Evolutionary conservation across 2,888 invertebrate genomes (phyloP).

Genomic region (Metallyticus violacea): DNA sequence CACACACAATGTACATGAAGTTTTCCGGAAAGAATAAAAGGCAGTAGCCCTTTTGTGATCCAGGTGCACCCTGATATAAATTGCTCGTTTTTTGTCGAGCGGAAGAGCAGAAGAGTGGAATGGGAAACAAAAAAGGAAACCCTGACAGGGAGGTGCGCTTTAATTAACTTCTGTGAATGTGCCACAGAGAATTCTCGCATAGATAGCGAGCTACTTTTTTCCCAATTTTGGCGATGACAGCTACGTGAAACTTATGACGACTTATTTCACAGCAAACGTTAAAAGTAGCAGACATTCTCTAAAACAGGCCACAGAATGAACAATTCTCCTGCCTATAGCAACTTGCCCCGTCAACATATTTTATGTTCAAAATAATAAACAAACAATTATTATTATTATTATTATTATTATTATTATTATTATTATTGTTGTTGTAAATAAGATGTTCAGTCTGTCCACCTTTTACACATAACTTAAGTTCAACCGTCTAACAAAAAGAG

Average conservation of each 20-base stretch:
- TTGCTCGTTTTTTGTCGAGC: neutral
- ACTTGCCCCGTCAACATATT: no score
- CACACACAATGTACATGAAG: neutral
- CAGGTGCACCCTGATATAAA: neutral
- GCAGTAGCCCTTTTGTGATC: neutral
- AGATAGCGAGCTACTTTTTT: neutral
- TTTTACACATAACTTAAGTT: no score
- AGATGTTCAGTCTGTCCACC: no score
- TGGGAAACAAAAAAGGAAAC: neutral
- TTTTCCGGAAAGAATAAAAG: neutral
- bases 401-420: no score
- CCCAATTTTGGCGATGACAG: neutral
- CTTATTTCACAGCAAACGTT: neutral
- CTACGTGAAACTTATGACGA: neutral
- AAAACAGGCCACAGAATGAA: no score
- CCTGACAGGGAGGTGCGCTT: neutral
- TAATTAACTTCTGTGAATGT: neutral
- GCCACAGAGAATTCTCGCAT: neutral
- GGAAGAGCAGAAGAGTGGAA: neutral
- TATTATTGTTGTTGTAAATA: no score
- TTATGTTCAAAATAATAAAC: no score
- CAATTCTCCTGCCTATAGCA: no score
- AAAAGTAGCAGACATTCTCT: no score
- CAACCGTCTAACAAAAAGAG: no score
- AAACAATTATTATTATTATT: no score